Conservation (phyloP, 1,140 invertebrate species). For the Diorhabda elongata region DNA sequence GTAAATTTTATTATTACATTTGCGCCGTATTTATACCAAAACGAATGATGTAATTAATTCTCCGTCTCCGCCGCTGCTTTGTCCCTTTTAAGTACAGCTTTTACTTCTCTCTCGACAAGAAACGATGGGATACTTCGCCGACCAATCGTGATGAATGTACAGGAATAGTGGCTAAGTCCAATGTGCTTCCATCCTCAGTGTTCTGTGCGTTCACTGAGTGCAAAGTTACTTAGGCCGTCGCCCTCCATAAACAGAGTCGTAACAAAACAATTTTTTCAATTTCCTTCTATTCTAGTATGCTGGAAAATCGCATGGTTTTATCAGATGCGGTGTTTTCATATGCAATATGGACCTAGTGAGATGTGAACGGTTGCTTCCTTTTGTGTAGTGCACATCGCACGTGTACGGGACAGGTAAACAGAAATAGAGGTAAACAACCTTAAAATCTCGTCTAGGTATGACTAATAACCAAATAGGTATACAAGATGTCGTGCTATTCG, state of each 20-base stretch:
- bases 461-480: too few species aligned
- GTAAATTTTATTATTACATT: too few species aligned
- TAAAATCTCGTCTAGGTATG: not conserved
- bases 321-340: not conserved
- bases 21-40: too few species aligned
- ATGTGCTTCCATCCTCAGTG: slow-evolving; percentile 12
- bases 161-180: slow-evolving; percentile 15
- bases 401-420: slow-evolving; percentile 29
- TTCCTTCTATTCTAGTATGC: not conserved
- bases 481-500: too few species aligned
- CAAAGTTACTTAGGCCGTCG: slow-evolving; percentile 22
- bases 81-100: slow-evolving; percentile 9
- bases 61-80: not conserved
- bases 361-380: slow-evolving; percentile 20
- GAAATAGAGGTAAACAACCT: slow-evolving; percentile 28
- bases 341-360: slow-evolving; percentile 9
- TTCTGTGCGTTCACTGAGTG: slow-evolving; percentile 7
- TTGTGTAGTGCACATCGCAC: slow-evolving; percentile 22
- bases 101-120: slow-evolving; percentile 15
- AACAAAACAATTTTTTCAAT: slow-evolving; percentile 5
- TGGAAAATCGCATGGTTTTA: not conserved
- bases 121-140: slow-evolving; percentile 15
- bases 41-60: too few species aligned
- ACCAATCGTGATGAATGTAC: slow-evolving; percentile 8
- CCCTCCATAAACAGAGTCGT: slow-evolving; percentile 19